phyloP scores from a whole-genome alignment of 2,888 invertebrate species.

The Invenusta paracnida region DNA sequence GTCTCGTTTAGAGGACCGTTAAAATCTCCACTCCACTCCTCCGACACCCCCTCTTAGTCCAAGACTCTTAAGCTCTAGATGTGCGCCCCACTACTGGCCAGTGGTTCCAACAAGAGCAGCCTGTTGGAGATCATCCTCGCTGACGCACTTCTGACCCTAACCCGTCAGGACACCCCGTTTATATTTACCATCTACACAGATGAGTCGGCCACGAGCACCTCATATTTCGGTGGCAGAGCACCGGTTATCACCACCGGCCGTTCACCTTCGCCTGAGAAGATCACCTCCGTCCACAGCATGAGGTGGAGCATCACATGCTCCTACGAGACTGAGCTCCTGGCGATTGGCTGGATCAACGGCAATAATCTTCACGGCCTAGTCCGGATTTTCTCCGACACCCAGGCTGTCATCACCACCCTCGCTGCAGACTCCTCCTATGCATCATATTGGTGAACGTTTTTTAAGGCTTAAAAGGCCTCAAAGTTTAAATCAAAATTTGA shows the following conservation, averaged over 20 bases:
- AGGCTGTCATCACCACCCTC: not conserved
- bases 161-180: not conserved
- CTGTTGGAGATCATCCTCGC: not conserved
- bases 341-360: not conserved
- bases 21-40: not conserved
- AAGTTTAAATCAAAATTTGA: too few relatives aligned
- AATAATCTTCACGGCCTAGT: not conserved
- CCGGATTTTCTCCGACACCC: not conserved
- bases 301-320: not conserved
- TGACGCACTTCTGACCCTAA: not conserved
- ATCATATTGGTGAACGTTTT: too few relatives aligned
- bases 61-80: not conserved
- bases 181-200: not conserved
- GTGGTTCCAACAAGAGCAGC: not conserved
- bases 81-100: not conserved
- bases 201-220: not conserved
- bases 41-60: not conserved
- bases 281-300: not conserved
- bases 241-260: not conserved
- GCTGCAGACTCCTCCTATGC: not conserved
- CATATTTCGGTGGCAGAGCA: not conserved
- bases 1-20: not conserved
- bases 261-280: not conserved
- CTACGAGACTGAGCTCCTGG: not conserved
- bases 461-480: too few relatives aligned